These are phyloP conservation scores for Trichogramma pretiosum DNA, from an alignment of 1,140 invertebrate genomes.

Conservation along the genomic window DNA sequence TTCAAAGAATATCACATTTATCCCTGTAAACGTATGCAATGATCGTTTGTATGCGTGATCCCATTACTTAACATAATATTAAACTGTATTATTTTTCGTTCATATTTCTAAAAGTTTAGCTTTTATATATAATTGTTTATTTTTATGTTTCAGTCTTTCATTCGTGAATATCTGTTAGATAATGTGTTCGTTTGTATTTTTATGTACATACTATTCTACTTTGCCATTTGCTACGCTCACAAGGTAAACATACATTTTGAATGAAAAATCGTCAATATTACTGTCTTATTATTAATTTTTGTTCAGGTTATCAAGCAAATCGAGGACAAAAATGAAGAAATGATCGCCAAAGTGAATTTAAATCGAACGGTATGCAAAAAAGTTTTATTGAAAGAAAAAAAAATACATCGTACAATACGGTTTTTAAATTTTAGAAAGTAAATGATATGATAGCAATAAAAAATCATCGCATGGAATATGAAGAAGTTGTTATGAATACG, in stretches of 20 bases:
- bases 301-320: slow-evolving; percentile 32
- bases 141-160: slow-evolving; percentile 31
- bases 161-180: slow-evolving; percentile 35
- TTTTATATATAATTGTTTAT: slow-evolving; percentile 2
- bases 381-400: no score
- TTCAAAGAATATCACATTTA: no score
- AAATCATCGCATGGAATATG: slow-evolving; percentile 16
- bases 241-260: slow-evolving; percentile 26
- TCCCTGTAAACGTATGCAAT: no score
- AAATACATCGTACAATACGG: no score
- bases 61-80: no score
- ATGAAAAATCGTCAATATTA: slow-evolving; percentile 1
- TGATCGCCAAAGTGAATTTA: slow-evolving; percentile 25
- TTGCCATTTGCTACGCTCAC: slow-evolving; percentile 33
- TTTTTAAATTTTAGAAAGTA: slow-evolving; percentile 9
- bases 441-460: slow-evolving; percentile 12
- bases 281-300: slow-evolving; percentile 7
- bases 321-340: slow-evolving; percentile 31
- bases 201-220: slow-evolving; percentile 34
- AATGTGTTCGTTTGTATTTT: slow-evolving; percentile 33
- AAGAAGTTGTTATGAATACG: slow-evolving; percentile 16
- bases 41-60: no score
- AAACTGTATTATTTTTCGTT: no score
- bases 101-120: background rate
- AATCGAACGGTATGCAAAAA: slow-evolving; percentile 33